phyloP scores from a whole-genome alignment of 2,888 invertebrate species.

The Drosophila fungiperda region DNA sequence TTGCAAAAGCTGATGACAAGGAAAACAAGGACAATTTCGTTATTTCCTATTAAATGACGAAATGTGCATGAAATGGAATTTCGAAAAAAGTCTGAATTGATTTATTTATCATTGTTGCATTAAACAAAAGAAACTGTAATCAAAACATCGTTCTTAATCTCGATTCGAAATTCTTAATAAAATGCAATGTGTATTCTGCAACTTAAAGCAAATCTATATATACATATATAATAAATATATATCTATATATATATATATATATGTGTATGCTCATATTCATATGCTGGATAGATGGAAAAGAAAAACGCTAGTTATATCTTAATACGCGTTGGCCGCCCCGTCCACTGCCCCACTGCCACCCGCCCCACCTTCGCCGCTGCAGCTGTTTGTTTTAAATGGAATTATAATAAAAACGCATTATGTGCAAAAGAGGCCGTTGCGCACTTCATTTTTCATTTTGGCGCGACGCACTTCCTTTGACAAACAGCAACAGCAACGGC shows the following conservation, averaged over 20 bases:
- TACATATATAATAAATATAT: too few species aligned
- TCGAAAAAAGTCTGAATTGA: background rate
- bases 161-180: background rate
- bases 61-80: too few species aligned
- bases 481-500: constrained; percentile 39
- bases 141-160: background rate
- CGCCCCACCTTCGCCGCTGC: background rate
- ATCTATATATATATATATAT: too few species aligned
- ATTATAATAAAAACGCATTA: constrained; percentile 71
- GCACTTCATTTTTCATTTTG: constrained; percentile 82
- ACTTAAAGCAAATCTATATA: too few species aligned
- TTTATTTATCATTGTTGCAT: background rate
- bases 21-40: background rate
- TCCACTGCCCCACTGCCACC: background rate
- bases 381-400: constrained; percentile 53
- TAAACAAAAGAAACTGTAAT: background rate
- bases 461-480: constrained; percentile 72
- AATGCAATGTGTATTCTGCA: too few species aligned
- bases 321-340: background rate
- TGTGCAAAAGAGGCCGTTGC: constrained; percentile 51
- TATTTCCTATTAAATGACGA: too few species aligned
- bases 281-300: background rate
- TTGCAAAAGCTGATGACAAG: background rate
- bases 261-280: background rate
- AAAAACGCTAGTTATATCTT: constrained; percentile 1